A percentile compares a stretch with the other conserved stretches of the same genome.
Conservation (phyloP, 2,888 invertebrate genomes). For the Noctua comes region DNA sequence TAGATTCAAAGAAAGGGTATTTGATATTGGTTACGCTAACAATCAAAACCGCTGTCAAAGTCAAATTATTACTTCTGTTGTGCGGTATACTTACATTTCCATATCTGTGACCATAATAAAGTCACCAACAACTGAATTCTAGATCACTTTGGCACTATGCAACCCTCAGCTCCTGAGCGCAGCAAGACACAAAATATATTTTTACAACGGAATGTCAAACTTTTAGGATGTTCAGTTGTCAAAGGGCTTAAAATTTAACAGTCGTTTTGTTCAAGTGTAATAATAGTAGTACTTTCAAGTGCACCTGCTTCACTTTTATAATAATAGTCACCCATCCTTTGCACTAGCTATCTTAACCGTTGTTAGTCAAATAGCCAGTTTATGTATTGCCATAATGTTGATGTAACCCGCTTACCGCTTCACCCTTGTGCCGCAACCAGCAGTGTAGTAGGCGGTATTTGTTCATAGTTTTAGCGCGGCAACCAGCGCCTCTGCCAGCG, state of each 20-base stretch:
- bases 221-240: neutral
- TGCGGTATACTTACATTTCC: neutral
- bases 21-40: no score
- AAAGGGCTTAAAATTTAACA: neutral
- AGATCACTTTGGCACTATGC: neutral
- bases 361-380: neutral
- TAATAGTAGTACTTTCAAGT: neutral
- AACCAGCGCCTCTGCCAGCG: slow-evolving; percentile 59
- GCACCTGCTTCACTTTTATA: neutral
- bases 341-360: neutral
- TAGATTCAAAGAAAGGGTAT: no score
- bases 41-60: no score
- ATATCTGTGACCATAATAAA: neutral
- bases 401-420: neutral
- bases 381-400: no score
- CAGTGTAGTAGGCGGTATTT: slow-evolving; percentile 61
- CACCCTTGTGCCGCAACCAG: neutral
- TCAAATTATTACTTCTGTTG: neutral
- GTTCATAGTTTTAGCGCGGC: slow-evolving; percentile 65
- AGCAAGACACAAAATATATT: neutral
- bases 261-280: neutral
- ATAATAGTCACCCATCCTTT: neutral
- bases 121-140: neutral
- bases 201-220: neutral
- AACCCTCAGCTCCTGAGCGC: neutral